Percentiles rank a stretch among this genome's conserved stretches.
Evolutionary conservation across 2,113 vertebrate genomes (phyloP).

Genomic region (Morone saxatilis): DNA sequence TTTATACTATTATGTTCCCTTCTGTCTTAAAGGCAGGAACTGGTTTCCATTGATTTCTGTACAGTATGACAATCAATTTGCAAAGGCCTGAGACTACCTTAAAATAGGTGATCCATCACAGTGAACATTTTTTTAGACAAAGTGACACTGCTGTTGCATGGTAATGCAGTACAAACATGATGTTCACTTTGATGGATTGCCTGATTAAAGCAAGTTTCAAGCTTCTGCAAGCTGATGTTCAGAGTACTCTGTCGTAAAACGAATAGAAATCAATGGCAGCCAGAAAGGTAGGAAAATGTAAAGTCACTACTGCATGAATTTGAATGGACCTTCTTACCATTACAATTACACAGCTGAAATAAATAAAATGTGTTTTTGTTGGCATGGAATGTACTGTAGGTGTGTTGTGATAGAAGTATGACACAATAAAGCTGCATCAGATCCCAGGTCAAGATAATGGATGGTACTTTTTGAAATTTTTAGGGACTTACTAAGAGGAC

Average conservation of each 20-base stretch:
- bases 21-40: neutral
- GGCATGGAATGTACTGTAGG: neutral
- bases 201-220: conserved; percentile 11
- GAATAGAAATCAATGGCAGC: neutral
- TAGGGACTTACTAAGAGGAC: neutral
- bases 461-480: neutral
- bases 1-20: neutral
- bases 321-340: neutral
- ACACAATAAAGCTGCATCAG: neutral
- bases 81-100: conserved; percentile 23
- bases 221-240: neutral
- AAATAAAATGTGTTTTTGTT: neutral
- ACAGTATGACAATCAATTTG: conserved; percentile 12
- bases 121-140: conserved; percentile 34
- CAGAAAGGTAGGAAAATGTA: neutral
- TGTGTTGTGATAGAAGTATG: neutral
- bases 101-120: conserved; percentile 42
- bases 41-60: conserved; percentile 14
- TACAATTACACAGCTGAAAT: neutral
- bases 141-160: conserved; percentile 24
- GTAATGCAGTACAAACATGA: conserved; percentile 2
- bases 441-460: neutral
- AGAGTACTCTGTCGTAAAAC: neutral
- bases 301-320: neutral
- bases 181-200: conserved; percentile 46